Evolutionary conservation across 2,888 invertebrate species (phyloP), one percentile per base, ranked within the genome.

Genomic region (Muschampia plurimacula): DNA sequence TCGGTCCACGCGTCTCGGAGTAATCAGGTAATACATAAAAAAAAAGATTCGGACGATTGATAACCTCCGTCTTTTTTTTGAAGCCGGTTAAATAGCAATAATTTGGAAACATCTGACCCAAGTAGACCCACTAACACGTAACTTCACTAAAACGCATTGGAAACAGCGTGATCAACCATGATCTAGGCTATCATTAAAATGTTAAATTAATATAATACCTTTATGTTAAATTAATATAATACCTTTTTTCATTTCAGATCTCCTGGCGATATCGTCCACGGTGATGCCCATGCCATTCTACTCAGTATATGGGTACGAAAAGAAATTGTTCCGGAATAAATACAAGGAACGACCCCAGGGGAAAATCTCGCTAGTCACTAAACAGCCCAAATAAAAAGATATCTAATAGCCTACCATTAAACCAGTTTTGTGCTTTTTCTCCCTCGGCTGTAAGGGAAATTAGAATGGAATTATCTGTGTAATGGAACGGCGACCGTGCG

Each of bases 221-320:
- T 39, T 39, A 6, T 22, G 3, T 55, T 8, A 57, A 15, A 57
- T 28, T 15, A 57, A 2, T 49, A 49, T 49, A 49, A 49, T 13
- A 49, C 0, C 7, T 63, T 15, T 63, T 63, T 12, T 32, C n/a
- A 13, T 90, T 89, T 13, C 92, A 94, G 94, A 94, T 86, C 84
- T 94, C 15, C 76, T 91, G 81, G 85, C 93, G 0, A 86, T 94
- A 41, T 93, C 94, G 5, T 94, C 94, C 12, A 94, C 93, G 0
- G 93, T 94, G 75, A 79, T 91, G 77, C 94, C 94, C 0, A 84
- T 94, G 41, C 90, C 92, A 2, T 91, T 87, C 80, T 90, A 92
- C 82, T 91, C 92, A 0, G 87, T 93, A 9, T 93, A 87, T 81
- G 86, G 87, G 52, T 92, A 83, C 77, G 90, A 94, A 77, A 92